Percentiles rank a stretch among this genome's conserved stretches.
Conservation (phyloP, 92 coral and sea anemone genomes). For the Micromussa lordhowensis region DNA sequence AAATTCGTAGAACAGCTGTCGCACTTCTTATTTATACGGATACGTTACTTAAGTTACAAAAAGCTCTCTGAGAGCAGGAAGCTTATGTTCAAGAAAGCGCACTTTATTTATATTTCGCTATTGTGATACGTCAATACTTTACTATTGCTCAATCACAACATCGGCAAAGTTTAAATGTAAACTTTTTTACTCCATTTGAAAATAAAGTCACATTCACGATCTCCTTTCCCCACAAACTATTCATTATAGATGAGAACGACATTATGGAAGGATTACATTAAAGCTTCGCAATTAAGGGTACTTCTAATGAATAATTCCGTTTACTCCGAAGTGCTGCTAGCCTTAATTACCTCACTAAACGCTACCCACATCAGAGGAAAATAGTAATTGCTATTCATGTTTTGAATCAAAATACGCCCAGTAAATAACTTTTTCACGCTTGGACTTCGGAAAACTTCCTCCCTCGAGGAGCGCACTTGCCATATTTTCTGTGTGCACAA, state of each 20-base stretch:
- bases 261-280: constrained; percentile 68
- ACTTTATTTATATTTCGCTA: constrained; percentile 21
- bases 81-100: constrained; percentile 10
- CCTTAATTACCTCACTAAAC: constrained; percentile 40
- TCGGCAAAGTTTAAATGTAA: constrained; percentile 34
- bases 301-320: constrained; percentile 62
- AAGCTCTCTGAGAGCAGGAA: constrained; percentile 49
- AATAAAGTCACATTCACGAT: constrained; percentile 30
- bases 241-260: constrained; percentile 70
- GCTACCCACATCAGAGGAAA: constrained; percentile 29
- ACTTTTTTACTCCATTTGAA: constrained; percentile 26
- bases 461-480: neutral
- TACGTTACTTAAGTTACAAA: constrained; percentile 32
- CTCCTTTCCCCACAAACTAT: constrained; percentile 52
- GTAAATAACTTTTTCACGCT: constrained; percentile 30
- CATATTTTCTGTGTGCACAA: constrained; percentile 1
- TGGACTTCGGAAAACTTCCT: constrained; percentile 3
- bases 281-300: constrained; percentile 67
- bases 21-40: constrained; percentile 20
- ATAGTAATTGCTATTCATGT: constrained; percentile 22
- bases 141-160: constrained; percentile 42
- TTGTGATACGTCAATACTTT: constrained; percentile 27
- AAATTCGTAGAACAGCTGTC: constrained; percentile 34
- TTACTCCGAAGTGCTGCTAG: constrained; percentile 44
- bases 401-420: constrained; percentile 21